These are phyloP conservation scores for Tarsius wallacei DNA, from an alignment of 2,797 vertebrate species.

Conservation along the genomic window DNA sequence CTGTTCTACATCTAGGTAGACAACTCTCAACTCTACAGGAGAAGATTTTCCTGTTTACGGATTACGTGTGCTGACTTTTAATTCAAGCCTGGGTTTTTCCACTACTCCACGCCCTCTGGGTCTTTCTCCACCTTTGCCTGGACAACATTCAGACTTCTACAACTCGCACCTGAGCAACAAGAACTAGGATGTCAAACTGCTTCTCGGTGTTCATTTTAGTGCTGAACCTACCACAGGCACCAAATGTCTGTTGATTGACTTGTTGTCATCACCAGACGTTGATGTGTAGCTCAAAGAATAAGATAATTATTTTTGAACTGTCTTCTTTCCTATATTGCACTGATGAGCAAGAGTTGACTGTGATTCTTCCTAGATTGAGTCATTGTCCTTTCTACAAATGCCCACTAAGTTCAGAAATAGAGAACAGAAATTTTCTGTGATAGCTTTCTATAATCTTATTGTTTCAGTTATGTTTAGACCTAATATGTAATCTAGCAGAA, in stretches of 20 bases:
- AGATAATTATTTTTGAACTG: background rate
- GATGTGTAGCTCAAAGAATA: background rate
- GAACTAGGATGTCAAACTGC: background rate
- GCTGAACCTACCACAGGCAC: too few species aligned
- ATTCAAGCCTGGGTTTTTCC: constrained; percentile 31
- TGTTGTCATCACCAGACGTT: background rate
- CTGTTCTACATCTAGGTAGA: background rate
- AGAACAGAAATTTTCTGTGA: background rate
- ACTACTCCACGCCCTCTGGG: background rate
- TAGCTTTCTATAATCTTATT: background rate
- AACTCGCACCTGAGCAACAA: background rate
- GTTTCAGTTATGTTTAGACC: background rate
- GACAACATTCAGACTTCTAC: background rate
- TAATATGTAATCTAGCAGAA: background rate
- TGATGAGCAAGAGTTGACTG: background rate
- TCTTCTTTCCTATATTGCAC: background rate
- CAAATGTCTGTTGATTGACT: background rate
- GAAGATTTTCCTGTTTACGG: constrained; percentile 60
- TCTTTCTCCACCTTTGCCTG: background rate
- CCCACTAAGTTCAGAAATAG: background rate
- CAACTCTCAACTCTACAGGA: background rate
- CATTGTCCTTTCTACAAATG: background rate
- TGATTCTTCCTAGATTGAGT: background rate
- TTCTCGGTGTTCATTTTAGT: background rate
- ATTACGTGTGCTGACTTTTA: background rate